Percentiles rank a stretch among this genome's conserved stretches.
Conservation (phyloP, 2,113 vertebrate genomes). For the Boulengeromyrus knoepffleri region DNA sequence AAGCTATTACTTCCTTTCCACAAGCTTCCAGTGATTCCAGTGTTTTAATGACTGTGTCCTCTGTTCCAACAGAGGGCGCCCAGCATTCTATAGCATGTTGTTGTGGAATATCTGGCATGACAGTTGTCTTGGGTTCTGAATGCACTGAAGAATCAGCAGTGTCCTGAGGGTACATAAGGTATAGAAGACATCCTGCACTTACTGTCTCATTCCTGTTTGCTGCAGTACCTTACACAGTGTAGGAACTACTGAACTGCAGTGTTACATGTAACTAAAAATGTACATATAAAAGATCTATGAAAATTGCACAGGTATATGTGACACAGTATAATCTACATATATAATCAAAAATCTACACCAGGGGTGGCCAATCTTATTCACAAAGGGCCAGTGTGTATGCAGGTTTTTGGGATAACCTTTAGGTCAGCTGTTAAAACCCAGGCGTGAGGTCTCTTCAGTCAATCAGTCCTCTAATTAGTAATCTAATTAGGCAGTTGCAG, state of each 20-base stretch:
- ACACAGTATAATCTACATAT: neutral
- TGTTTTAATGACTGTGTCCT: neutral
- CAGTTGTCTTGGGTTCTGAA: constrained; percentile 46
- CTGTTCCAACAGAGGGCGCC: neutral
- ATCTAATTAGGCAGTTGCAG: no score
- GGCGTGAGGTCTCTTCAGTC: no score
- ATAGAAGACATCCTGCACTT: neutral
- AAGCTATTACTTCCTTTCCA: neutral
- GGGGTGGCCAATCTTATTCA: no score
- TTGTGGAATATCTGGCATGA: constrained; percentile 48
- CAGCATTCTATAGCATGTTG: constrained; percentile 14
- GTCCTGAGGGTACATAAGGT: constrained; percentile 51
- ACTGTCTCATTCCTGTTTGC: neutral
- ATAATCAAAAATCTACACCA: neutral
- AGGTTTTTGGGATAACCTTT: no score
- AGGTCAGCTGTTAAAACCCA: no score
- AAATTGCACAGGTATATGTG: neutral
- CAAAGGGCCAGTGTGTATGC: no score
- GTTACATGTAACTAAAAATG: neutral
- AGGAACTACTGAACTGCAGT: neutral
- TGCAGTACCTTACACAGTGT: neutral
- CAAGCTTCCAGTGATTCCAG: neutral
- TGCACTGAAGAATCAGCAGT: constrained; percentile 68
- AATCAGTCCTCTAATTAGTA: no score
- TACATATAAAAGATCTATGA: neutral